These are phyloP conservation scores for Zapornia atra DNA, from an alignment of 2,113 vertebrate species.

Conservation along the genomic window DNA sequence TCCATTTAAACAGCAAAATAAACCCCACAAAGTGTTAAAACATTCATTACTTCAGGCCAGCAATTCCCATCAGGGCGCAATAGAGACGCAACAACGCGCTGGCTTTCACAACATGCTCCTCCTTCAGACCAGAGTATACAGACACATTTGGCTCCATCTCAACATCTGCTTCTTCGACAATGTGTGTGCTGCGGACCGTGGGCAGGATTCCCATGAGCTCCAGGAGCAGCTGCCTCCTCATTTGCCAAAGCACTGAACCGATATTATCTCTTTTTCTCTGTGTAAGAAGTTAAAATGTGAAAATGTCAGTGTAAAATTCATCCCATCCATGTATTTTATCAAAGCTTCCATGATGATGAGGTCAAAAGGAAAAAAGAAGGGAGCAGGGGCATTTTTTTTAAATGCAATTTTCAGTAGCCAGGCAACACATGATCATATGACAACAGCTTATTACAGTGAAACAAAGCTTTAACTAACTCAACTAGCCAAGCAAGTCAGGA, in stretches of 20 bases:
- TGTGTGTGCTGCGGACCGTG: slow-evolving; percentile 86
- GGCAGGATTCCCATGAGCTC: slow-evolving; percentile 96
- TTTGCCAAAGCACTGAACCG: slow-evolving; percentile 96
- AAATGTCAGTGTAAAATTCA: neutral
- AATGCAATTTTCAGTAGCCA: neutral
- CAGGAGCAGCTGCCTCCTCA: slow-evolving; percentile 94
- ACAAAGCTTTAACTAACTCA: neutral
- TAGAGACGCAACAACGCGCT: slow-evolving; percentile 93
- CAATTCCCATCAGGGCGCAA: slow-evolving; percentile 97
- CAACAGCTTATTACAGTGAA: neutral
- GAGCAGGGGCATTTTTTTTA: neutral
- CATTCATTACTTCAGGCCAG: slow-evolving; percentile 89
- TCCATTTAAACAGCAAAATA: neutral
- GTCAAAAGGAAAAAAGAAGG: neutral
- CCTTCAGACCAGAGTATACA: slow-evolving; percentile 90
- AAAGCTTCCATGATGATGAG: neutral
- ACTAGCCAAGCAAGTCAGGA: neutral
- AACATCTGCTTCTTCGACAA: slow-evolving; percentile 81
- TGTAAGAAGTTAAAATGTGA: neutral
- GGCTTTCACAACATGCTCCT: slow-evolving; percentile 97
- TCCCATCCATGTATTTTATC: accelerated
- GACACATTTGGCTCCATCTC: slow-evolving; percentile 79
- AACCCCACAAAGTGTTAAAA: neutral
- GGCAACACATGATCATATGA: neutral
- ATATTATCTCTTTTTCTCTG: slow-evolving; percentile 92